Evolutionary conservation across 1,140 invertebrate species (phyloP), one percentile per base, ranked within the genome.

Genomic region (Diabrotica virgifera): DNA sequence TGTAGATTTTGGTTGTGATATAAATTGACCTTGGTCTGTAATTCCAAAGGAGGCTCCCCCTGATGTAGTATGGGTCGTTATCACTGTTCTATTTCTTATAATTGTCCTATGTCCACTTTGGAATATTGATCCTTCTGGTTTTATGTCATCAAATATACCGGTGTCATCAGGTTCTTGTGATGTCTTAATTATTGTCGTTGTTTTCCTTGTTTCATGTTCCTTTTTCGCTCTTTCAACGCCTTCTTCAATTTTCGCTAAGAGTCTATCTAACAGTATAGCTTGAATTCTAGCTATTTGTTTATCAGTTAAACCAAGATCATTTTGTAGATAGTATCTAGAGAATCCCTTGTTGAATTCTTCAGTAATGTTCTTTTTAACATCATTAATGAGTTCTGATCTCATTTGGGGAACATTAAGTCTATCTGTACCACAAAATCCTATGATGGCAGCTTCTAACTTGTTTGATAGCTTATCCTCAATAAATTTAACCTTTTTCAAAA

Each of bases 1-100:
- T 46, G 5, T 50, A 12, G 40, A 50, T 50, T 50, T 10, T 6
- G 55, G 55, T 10, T n/a, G 24, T n/a, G 12, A 9, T 36, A 36
- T 36, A 36, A 36, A 57, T 14, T 57, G 55, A 6, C 35, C 36
- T 37, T 57, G 55, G 6, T 57, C 55, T 6, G 55, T 57, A 10
- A 57, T 13, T 36, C n/a, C 55, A 37, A 57, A 57, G 12, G 24
- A 8, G 11, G 8, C 3, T 3, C 36, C 36, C 10, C 11, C 10
- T 11, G n/a, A 5, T 46, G 8, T 8, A 46, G 40, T 46, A 46
- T 46, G 40, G 2, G 8, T 46, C 8, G 40, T 46, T 46, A 46
- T 46, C 8, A 46, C n/a, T 57, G 55, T n/a, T 9, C 12, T 8
- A 8, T 24, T 24, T 13, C 35, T 13, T 35, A 24, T 13, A 11